Percentiles rank a stretch among this genome's conserved stretches.
These are phyloP conservation scores for Tachysurus vachellii DNA, from an alignment of 2,113 vertebrate genomes.

Conservation along the genomic window DNA sequence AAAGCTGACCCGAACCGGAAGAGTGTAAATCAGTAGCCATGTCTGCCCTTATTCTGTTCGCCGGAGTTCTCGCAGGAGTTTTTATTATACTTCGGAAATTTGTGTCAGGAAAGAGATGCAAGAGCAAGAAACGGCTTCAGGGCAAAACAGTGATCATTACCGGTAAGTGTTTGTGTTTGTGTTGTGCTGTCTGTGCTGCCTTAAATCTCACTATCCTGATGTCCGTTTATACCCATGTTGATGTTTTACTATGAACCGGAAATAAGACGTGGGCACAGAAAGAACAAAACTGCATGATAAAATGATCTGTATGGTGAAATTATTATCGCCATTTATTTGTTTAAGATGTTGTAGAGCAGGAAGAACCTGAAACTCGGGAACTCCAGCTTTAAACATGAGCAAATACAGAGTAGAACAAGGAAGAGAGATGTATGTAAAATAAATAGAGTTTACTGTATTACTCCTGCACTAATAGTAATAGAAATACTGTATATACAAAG, in stretches of 20 bases:
- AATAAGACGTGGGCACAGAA: neutral
- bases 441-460: neutral
- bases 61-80: slow-evolving; percentile 23
- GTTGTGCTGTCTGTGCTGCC: neutral
- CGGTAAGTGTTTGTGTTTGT: slow-evolving; percentile 63
- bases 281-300: neutral
- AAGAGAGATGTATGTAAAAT: neutral
- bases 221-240: neutral
- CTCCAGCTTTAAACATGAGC: too few species aligned
- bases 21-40: neutral
- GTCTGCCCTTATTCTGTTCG: slow-evolving; percentile 32
- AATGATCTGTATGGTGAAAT: neutral
- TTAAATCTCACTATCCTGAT: neutral
- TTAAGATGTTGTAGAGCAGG: neutral
- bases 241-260: neutral
- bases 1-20: neutral
- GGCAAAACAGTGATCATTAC: slow-evolving; percentile 88
- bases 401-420: neutral
- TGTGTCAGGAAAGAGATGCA: slow-evolving; percentile 55
- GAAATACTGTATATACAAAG: neutral
- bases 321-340: neutral
- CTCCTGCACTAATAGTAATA: neutral
- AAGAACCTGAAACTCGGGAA: neutral
- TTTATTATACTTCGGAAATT: slow-evolving; percentile 35
- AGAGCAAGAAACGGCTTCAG: slow-evolving; percentile 62